Base-by-base conservation (phyloP, 2,113 vertebrate genomes). In the Campylomormyrus numenius region DNA sequence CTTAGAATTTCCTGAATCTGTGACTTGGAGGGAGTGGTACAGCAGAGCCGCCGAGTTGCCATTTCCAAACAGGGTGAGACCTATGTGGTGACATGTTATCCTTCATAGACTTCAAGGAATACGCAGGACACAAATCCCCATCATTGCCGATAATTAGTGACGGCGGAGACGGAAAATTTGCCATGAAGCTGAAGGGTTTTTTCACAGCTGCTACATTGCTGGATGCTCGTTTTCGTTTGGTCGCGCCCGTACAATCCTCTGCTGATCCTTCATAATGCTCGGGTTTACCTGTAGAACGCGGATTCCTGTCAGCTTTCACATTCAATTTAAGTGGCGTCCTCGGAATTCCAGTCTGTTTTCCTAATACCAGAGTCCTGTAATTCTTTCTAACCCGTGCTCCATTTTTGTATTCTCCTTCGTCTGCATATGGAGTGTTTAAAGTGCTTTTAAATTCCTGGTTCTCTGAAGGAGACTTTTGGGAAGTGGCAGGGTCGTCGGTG, bases 41-140 rank as follows among this genome's bases (percentile, higher is more conserved):
- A 95, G 98, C 97, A 95, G 97, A 97, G 94, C 97, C 97, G 95
- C 98, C 98, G 94, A 98, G 96, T 95, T 98, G 98, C 98, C 98
- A 99, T 97, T 97, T 98, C 98, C 98, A 99, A 94, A 99, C 97
- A 94, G 98, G 98, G 97, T 99, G 98, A 96, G 98, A 98, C 96
- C 96, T 98, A 96, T 98, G 97, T 96, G 98, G 98, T 96, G 97
- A 96, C 95, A 97, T 97, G 95, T 96, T 96, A 95, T 97, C 97
- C 97, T 97, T 97, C 96, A 97, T 96, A 94, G 97, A 98, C 95
- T 97, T 98, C 96, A 99, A 96, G 95, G 98, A 98, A 96, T 99
- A 99, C 92, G 98, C 98, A 88, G 98, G 98, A 95, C 97, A 97
- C 96, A 99, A 95, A 97, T 99, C 98, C 95, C 98, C 98, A 94